phyloP scores from a whole-genome alignment of 1,140 invertebrate species.

The Asbolus verrucosus region DNA sequence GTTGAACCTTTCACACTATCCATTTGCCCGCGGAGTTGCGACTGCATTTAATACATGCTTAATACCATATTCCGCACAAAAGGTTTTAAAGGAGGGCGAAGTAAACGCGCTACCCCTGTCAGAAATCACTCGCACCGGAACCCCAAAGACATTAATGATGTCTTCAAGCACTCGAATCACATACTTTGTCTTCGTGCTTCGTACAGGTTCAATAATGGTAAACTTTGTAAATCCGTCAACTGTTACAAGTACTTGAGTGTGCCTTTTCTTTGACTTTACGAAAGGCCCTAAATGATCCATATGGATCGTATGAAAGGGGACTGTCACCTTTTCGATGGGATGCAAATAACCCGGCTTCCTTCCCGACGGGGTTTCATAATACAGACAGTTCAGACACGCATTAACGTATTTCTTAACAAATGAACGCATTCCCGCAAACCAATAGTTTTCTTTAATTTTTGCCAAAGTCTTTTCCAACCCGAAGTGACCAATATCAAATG shows the following conservation, averaged over 20 bases:
- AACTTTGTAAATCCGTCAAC: slow-evolving; percentile 62
- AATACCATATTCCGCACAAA: slow-evolving; percentile 52
- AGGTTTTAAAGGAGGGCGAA: slow-evolving; percentile 48
- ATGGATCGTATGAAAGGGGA: slow-evolving; percentile 50
- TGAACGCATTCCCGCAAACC: slow-evolving; percentile 53
- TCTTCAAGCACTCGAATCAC: not conserved
- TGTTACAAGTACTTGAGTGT: slow-evolving; percentile 52
- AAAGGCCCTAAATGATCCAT: slow-evolving; percentile 54
- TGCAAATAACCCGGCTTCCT: slow-evolving; percentile 49
- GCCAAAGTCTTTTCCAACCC: slow-evolving; percentile 56
- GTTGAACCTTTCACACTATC: slow-evolving; percentile 55
- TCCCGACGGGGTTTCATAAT: slow-evolving; percentile 41
- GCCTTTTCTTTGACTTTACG: slow-evolving; percentile 46
- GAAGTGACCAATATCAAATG: slow-evolving; percentile 60
- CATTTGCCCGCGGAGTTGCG: slow-evolving; percentile 56
- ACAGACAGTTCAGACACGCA: slow-evolving; percentile 48
- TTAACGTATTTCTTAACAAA: slow-evolving; percentile 47
- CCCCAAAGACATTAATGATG: slow-evolving; percentile 58
- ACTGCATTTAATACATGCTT: slow-evolving; percentile 54
- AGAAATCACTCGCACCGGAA: slow-evolving; percentile 54
- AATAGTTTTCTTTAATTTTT: slow-evolving; percentile 56
- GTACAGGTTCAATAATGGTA: slow-evolving; percentile 12
- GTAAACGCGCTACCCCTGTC: slow-evolving; percentile 57
- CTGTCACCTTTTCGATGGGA: slow-evolving; percentile 36
- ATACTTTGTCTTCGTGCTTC: slow-evolving; percentile 29